Base-by-base conservation (phyloP, 2,888 invertebrate species). In the Pachycephus smyrnensis region DNA sequence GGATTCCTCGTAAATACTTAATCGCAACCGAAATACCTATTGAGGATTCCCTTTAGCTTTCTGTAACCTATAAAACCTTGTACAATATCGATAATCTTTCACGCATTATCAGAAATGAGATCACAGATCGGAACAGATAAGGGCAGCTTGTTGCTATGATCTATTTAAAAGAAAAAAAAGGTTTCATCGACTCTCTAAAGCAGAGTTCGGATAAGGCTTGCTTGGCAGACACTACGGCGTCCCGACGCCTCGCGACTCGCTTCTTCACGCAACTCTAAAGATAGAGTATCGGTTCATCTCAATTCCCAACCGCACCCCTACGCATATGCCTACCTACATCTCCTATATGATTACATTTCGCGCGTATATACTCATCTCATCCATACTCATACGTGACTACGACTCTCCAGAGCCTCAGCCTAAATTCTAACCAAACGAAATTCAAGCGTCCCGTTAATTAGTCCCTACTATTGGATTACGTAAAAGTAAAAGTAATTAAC, bases 151-250 rank as follows among this genome's bases (percentile, higher is more conserved):
- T 55, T 55, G 6, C 23, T 55, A 23, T 55, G 23, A 55, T 55
- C 23, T 55, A 55, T 55, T n/a, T n/a, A n/a, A n/a, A n/a, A n/a
- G n/a, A n/a, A 15, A 1, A 23, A 23, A 55, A 55, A 55, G 9
- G 9, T 55, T 9, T 55, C 23, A 55, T 55, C 55, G 2, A 23
- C 23, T 55, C 55, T 15, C 23, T 55, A 79, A 79, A 77, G 40
- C 76, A 79, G 77, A 76, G 77, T 76, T 82, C 77, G 80, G 84
- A 86, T 86, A 86, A 86, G 84, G 80, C 75, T 40, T 75, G 71
- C 75, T 77, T 23, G 80, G 80, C 80, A 86, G 86, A 86, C 84
- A 80, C 81, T 79, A 82, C 15, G 84, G 83, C 81, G 82, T 83
- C 83, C 78, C 79, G 78, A 82, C 77, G 82, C 74, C 55, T 55